These are phyloP conservation scores for Pogonognathellus flavescens DNA, from an alignment of 1,140 invertebrate species.

Conservation along the genomic window DNA sequence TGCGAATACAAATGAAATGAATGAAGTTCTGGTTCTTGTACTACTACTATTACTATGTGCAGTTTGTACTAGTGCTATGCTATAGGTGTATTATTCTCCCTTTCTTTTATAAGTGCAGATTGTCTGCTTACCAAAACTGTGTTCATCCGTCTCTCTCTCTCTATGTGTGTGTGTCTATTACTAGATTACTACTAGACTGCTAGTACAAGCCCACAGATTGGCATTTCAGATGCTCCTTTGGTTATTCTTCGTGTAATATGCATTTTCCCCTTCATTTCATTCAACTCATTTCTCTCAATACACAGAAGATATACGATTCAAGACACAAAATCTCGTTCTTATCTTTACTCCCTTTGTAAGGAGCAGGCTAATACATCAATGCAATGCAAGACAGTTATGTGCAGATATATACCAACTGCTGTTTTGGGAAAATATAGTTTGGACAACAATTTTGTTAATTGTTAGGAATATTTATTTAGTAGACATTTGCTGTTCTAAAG, in stretches of 20 bases:
- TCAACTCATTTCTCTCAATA: not conserved
- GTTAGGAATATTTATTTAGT: no score
- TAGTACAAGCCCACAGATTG: not conserved
- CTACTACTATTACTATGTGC: not conserved
- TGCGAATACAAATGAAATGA: slow-evolving; percentile 30
- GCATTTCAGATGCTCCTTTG: slow-evolving; percentile 1
- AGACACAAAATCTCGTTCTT: not conserved
- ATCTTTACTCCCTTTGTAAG: not conserved
- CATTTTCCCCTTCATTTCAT: not conserved
- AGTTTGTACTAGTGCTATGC: not conserved
- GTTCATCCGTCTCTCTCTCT: no score
- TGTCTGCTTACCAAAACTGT: no score
- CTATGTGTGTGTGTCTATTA: no score
- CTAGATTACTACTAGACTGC: not conserved
- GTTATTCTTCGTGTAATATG: not conserved
- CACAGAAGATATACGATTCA: no score
- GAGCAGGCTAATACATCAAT: no score
- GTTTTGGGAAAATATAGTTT: no score
- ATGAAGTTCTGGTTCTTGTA: not conserved
- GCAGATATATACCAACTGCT: no score
- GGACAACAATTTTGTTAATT: no score
- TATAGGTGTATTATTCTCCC: not conserved
- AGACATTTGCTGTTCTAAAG: no score
- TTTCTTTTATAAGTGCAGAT: no score
- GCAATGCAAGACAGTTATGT: no score